These are phyloP conservation scores for Pollenia griseotomentosa DNA, from an alignment of 2,888 invertebrate genomes.

Conservation along the genomic window DNA sequence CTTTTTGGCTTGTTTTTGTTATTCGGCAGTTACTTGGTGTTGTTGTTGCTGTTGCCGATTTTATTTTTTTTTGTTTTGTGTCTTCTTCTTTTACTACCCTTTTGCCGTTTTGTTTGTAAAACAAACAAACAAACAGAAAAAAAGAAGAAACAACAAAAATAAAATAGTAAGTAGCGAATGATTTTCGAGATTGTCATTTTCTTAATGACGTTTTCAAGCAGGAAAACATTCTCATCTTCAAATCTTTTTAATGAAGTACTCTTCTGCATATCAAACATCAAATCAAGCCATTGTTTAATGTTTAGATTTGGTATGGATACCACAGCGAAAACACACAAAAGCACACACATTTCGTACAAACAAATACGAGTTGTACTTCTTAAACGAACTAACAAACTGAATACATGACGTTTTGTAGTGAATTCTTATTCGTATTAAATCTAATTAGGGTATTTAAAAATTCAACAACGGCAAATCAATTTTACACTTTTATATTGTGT, in stretches of 20 bases:
- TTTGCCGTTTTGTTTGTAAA: constrained; percentile 37
- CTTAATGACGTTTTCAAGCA: constrained; percentile 74
- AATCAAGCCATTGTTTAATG: constrained; percentile 71
- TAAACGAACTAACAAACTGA: constrained; percentile 35
- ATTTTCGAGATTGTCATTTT: constrained; percentile 74
- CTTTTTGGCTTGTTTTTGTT: constrained; percentile 64
- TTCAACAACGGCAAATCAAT: constrained; percentile 54
- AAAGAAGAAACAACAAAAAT: neutral
- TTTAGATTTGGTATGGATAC: constrained; percentile 62
- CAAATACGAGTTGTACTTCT: constrained; percentile 41
- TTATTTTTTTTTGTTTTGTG: neutral
- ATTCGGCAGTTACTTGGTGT: constrained; percentile 50
- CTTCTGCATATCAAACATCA: constrained; percentile 73
- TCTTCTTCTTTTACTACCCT: constrained; percentile 48
- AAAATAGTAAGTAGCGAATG: constrained; percentile 69
- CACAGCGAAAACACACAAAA: constrained; percentile 22
- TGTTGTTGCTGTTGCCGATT: constrained; percentile 24
- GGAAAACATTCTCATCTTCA: constrained; percentile 74
- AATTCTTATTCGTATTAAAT: constrained; percentile 40
- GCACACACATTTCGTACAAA: constrained; percentile 25
- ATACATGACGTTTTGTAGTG: constrained; percentile 2
- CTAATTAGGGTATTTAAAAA: constrained; percentile 64
- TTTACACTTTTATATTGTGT: constrained; percentile 62
- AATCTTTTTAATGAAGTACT: constrained; percentile 74
- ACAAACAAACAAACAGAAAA: constrained; percentile 29